These are phyloP conservation scores for Siphlonurus alternatus DNA, from an alignment of 2,888 invertebrate genomes.

Conservation along the genomic window DNA sequence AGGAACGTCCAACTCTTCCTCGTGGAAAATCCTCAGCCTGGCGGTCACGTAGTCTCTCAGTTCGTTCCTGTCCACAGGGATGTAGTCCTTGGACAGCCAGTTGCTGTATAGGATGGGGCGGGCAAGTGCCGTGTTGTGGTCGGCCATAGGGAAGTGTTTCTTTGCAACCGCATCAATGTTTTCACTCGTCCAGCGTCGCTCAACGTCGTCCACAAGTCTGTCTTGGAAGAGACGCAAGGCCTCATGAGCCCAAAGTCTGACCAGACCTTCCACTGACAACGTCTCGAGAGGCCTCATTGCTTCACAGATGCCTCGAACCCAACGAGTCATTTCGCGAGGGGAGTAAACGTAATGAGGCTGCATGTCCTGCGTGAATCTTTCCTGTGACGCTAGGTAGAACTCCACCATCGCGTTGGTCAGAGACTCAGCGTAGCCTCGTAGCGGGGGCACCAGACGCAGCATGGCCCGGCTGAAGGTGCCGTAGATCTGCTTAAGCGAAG, in stretches of 20 bases:
- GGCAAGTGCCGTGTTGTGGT: conserved; percentile 66
- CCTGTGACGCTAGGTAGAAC: conserved; percentile 91
- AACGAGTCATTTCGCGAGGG: conserved; percentile 96
- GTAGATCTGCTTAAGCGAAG: conserved; percentile 94
- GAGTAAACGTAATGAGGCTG: conserved; percentile 99
- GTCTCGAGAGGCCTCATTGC: conserved; percentile 90
- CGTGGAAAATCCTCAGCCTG: conserved; percentile 92
- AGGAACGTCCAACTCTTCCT: conserved; percentile 97
- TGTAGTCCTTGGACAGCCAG: conserved; percentile 97
- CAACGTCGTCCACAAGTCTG: conserved; percentile 82
- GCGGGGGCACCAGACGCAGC: conserved; percentile 80
- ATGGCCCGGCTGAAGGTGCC: conserved; percentile 98
- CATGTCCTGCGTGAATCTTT: conserved; percentile 98
- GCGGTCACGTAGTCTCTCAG: conserved; percentile 94
- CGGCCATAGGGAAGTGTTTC: conserved; percentile 87
- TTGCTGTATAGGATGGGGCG: conserved; percentile 97
- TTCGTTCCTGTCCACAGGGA: conserved; percentile 89
- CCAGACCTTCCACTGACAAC: conserved; percentile 81
- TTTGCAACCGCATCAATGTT: conserved; percentile 85
- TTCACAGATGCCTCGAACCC: conserved; percentile 99
- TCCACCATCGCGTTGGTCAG: conserved; percentile 98
- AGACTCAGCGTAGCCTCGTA: conserved; percentile 89
- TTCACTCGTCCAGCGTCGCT: conserved; percentile 95
- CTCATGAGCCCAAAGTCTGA: conserved; percentile 98
- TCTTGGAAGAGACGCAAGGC: conserved; percentile 94